phyloP scores from a whole-genome alignment of 2,113 vertebrate species.

The Semicossyphus pulcher region DNA sequence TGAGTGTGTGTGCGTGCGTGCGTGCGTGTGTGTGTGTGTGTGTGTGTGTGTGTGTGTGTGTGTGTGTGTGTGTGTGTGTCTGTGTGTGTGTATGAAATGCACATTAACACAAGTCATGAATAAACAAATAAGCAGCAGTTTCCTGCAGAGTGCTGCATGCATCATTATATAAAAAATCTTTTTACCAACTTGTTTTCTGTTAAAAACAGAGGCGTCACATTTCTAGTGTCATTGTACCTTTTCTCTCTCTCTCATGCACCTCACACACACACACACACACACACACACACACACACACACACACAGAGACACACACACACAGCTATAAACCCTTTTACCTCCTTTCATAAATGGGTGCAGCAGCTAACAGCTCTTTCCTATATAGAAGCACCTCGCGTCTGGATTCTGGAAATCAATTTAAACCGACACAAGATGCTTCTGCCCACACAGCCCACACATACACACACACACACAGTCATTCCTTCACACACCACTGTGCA shows the following conservation, averaged over 20 bases:
- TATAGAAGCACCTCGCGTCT: conserved; percentile 51
- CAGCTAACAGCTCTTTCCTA: conserved; percentile 54
- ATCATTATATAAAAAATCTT: conserved; percentile 9
- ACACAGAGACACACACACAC: conserved; percentile 32
- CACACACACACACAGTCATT: background rate
- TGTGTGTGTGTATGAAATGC: conserved; percentile 3
- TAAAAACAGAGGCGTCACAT: conserved; percentile 23
- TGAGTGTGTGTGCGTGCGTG: background rate
- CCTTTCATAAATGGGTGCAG: conserved; percentile 54
- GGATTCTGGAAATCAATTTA: conserved; percentile 76
- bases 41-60: no score
- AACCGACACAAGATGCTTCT: conserved; percentile 58
- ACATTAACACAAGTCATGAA: conserved; percentile 38
- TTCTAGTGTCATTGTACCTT: conserved; percentile 6
- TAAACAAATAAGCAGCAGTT: conserved; percentile 33
- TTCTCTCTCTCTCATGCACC: conserved; percentile 4
- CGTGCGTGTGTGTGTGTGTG: no score
- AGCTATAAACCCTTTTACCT: conserved; percentile 54
- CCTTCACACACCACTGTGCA: conserved; percentile 10
- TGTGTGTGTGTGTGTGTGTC: background rate
- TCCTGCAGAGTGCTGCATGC: background rate
- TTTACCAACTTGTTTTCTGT: conserved; percentile 20
- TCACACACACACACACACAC: conserved; percentile 16
- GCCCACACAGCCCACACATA: conserved; percentile 62
- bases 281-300: conserved; percentile 27